These are phyloP conservation scores for Microplitis demolitor DNA, from an alignment of 1,140 invertebrate species.

Conservation along the genomic window DNA sequence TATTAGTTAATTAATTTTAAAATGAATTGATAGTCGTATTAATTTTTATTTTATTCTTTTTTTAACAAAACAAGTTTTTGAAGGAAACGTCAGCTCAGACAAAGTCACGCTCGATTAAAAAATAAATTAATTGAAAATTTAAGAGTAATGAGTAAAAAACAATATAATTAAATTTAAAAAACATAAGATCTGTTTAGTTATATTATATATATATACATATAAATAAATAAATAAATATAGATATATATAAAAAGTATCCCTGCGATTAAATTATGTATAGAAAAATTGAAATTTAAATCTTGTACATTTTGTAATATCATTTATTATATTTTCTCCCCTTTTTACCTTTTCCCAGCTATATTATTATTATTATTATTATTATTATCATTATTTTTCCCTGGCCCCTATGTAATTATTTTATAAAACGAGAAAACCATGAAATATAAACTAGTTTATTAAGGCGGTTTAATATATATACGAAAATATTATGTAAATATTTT, in stretches of 20 bases:
- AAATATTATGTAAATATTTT: conserved; percentile 52
- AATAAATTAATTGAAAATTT: background rate
- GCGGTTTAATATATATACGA: conserved; percentile 53
- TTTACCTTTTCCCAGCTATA: background rate
- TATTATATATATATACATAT: no score
- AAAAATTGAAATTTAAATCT: conserved; percentile 8
- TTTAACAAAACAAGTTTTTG: background rate
- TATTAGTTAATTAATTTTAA: no score
- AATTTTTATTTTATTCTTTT: background rate
- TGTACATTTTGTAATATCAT: conserved; percentile 59
- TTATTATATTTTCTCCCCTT: conserved; percentile 35
- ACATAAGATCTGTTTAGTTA: conserved; percentile 42
- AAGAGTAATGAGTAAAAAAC: background rate
- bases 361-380: background rate
- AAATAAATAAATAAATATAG: no score
- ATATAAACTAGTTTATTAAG: conserved; percentile 54
- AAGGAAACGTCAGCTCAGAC: background rate
- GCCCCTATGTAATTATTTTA: conserved; percentile 52
- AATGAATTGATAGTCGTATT: no score
- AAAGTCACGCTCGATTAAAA: background rate
- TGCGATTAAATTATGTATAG: conserved; percentile 43
- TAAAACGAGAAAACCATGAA: conserved; percentile 38
- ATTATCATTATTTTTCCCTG: background rate
- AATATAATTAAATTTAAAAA: background rate
- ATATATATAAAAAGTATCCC: background rate